Percentiles rank a stretch among this genome's conserved stretches.
Evolutionary conservation across 2,113 vertebrate species (phyloP).

Genomic region (Spizaetus ornatus): DNA sequence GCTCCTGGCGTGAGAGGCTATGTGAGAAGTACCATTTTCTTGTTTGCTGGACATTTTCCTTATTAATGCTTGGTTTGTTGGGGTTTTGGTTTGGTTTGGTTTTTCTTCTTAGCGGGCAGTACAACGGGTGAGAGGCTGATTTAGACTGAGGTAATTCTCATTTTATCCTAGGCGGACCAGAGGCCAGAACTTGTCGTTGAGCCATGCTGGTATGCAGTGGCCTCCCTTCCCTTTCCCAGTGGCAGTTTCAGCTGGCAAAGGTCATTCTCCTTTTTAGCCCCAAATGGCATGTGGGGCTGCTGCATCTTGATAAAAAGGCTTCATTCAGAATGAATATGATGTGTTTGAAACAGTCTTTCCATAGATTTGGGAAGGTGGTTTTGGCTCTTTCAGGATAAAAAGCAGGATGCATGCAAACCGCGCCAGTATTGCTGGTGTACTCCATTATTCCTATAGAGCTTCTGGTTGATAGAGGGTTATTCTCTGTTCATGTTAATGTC

Average conservation of each 20-base stretch:
- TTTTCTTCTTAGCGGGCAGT: neutral
- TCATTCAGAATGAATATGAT: neutral
- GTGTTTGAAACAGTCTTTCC: neutral
- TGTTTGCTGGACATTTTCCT: neutral
- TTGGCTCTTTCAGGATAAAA: neutral
- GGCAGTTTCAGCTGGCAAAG: neutral
- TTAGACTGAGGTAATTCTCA: neutral
- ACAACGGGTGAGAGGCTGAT: neutral
- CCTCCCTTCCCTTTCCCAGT: neutral
- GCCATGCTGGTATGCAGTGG: rapidly evolving
- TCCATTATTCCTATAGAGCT: neutral
- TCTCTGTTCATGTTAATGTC: neutral
- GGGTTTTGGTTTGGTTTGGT: neutral
- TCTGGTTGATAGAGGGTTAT: neutral
- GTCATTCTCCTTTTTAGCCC: neutral
- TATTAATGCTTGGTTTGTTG: neutral
- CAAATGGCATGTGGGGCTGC: neutral
- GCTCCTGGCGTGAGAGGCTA: neutral
- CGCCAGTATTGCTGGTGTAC: neutral
- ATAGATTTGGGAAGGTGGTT: neutral
- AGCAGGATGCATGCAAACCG: neutral
- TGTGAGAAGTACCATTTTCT: neutral
- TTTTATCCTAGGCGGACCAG: neutral
- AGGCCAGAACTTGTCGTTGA: neutral
- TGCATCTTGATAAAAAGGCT: neutral